Evolutionary conservation across 2,888 invertebrate species (phyloP), one percentile per base, ranked within the genome.

Genomic region (Caenorhabditis sinica): DNA sequence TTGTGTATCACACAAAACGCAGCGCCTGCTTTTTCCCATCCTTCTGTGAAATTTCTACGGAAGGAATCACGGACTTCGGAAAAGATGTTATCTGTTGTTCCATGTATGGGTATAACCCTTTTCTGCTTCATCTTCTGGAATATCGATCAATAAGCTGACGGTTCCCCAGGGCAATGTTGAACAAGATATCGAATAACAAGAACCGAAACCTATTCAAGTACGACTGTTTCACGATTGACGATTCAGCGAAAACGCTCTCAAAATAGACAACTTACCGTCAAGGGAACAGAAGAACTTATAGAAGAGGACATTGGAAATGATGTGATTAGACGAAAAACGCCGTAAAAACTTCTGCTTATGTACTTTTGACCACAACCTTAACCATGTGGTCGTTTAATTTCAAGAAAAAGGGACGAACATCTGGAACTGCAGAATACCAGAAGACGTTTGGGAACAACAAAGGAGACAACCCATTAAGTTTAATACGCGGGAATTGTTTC

Each of bases 1-100:
- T 89, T 88, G 85, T 93, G 90, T 82, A 93, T 93, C 1, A 92
- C 93, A 56, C 93, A 91, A 89, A 93, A 93, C 73, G 91, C 90
- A 11, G 91, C 92, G 4, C 93, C 93, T 3, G 86, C 84, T 65
- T 87, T 89, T 71, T 93, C 86, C 58, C 90, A 79, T 8, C 93
- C 92, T 74, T 80, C 89, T 28, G 89, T 88, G 49, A 93, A 87
- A 80, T 92, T 93, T n/a, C 75, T 58, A 15, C 72, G 28, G 49
- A 83, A 83, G 13, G 81, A 81, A 17, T 81, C 81, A 9, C 68
- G 65, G 6, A 83, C 82, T 25, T 77, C 77, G 3, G 40, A 33
- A 53, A 83, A 83, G 13, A 71, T 49, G 36, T 77, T 51, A 49
- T 83, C 82, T 20, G 63, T 61, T 58, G 73, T 66, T 15, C 82